A percentile compares a stretch with the other conserved stretches of the same genome.
Evolutionary conservation across 23 tunicate species (phyloP).

Genomic region (Halocynthia aurantium): DNA sequence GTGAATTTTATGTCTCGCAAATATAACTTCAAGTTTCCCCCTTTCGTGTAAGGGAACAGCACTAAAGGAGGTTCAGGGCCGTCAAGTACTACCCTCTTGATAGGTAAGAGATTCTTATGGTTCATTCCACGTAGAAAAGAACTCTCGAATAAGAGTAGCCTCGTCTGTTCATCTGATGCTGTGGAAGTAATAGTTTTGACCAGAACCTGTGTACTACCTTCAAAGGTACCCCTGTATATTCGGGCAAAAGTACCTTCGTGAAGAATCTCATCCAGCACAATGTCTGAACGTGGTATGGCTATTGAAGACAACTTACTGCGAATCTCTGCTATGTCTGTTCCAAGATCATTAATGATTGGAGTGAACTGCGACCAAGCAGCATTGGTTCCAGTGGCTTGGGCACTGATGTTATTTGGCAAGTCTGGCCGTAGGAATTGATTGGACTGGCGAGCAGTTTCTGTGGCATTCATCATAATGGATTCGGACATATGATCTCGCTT

Average conservation of each 20-base stretch:
- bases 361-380: conserved; percentile 58
- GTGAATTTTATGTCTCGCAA: conserved; percentile 61
- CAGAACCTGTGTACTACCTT: conserved; percentile 40
- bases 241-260: conserved; percentile 88
- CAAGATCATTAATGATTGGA: conserved; percentile 82
- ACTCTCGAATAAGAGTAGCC: conserved; percentile 68
- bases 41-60: conserved; percentile 53
- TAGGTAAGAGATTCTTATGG: conserved; percentile 55
- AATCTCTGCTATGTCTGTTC: conserved; percentile 59
- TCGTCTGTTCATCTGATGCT: conserved; percentile 82
- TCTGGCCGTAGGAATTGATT: conserved; percentile 79
- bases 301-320: conserved; percentile 51
- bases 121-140: conserved; percentile 73
- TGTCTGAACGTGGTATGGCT: conserved; percentile 39
- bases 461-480: conserved; percentile 10
- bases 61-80: conserved; percentile 42
- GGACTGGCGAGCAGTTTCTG: conserved; percentile 22
- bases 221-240: conserved; percentile 44
- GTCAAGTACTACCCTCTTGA: conserved; percentile 60
- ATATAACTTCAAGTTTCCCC: conserved; percentile 76
- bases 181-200: conserved; percentile 72
- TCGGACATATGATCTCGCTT: conserved; percentile 12
- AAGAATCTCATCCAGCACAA: conserved; percentile 42
- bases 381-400: conserved; percentile 25
- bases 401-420: conserved; percentile 58